Evolutionary conservation across 2,113 vertebrate species (phyloP), one percentile per base, ranked within the genome.

Genomic region (Varanus komodoensis): DNA sequence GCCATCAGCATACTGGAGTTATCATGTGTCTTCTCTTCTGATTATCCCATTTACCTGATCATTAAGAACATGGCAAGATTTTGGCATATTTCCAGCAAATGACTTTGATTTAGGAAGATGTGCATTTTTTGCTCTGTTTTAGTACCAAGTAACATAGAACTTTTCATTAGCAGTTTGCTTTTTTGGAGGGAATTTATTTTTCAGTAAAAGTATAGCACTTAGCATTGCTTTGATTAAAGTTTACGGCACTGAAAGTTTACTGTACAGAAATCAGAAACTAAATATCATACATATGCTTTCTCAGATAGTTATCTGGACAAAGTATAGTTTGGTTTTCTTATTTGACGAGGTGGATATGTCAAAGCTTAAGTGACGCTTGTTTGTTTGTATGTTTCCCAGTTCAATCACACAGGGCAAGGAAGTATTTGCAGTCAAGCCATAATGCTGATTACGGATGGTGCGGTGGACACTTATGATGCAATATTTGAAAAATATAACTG

Each of bases 401-500:
- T 99, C 96, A 99, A 99, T 89, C 98, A 98, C 94, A 99, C 99
- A 0, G 99, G 99, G 84, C 98, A 99, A 94, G 99, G 99, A 14
- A 99, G 99, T 89, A 98, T 98, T 92, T 99, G 99, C 92, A 99
- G 99, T 95, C 99, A 99, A 94, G 99, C 99, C 92, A 99, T 99
- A 94, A 99, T 99, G 99, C 89, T 99, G 94, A 98, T 99, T 95
- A 99, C 99, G 1, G 99, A 99, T 89, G 99, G 99, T 85, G 99
- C 99, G 1, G 99, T 99, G 95, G 98, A 99, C 94, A 99, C 98
- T 1, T 99, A 99, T 0, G 98, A 99, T 29, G 96, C 98, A 15
- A 98, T 99, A 95, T 99, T 99, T 97, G 98, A 98, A 54, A 99
- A 99, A 90, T 98, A 99, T 94, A 99, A 99, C 75, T 99, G 98